Evolutionary conservation across 1,140 invertebrate species (phyloP), one percentile per base, ranked within the genome.

Genomic region (Temnothorax longispinosus): DNA sequence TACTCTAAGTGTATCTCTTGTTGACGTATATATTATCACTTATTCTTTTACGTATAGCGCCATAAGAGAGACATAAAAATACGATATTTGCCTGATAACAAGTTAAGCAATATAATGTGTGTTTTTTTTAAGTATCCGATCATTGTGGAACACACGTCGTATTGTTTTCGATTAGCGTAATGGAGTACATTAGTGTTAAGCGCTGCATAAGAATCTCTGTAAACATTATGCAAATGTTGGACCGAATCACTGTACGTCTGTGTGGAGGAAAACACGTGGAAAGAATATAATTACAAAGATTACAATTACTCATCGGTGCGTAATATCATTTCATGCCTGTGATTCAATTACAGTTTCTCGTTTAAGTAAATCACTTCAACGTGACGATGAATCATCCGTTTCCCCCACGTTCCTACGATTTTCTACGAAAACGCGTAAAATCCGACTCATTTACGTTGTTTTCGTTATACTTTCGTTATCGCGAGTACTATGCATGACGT

Each of bases 131-230:
- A 54, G 18, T 32, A n/a, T n/a, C 6, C 35, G 47, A 81, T 75
- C 10, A 13, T 38, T 32, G n/a, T 15, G 50, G 13, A 75, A 44
- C 6, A 11, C 38, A 41, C 3, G 38, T 27, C 47, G 32, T 38
- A 5, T 58, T 47, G 38, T 84, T 76, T 84, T 21, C n/a, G 27
- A 38, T 75, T 76, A 76, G 7, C 44, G 27, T 85, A 76, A 60
- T 10, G 44, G 1, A 77, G 15, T 65, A 47, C 27, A 8, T 82
- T 58, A 72, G 38, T 56, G n/a, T 18, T 44, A 80, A 88, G 47
- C 1, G 35, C 41, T 52, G 32, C 56, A 50, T 54, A 78, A 88
- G 86, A 90, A 91, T 91, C 89, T 91, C 90, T 47, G 38, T 62
- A 64, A 71, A 62, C 1, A 21, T 78, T 56, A 85, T 56, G 18